Conservation (phyloP, 2,797 vertebrate genomes). For the Malacoctenus gilli region DNA sequence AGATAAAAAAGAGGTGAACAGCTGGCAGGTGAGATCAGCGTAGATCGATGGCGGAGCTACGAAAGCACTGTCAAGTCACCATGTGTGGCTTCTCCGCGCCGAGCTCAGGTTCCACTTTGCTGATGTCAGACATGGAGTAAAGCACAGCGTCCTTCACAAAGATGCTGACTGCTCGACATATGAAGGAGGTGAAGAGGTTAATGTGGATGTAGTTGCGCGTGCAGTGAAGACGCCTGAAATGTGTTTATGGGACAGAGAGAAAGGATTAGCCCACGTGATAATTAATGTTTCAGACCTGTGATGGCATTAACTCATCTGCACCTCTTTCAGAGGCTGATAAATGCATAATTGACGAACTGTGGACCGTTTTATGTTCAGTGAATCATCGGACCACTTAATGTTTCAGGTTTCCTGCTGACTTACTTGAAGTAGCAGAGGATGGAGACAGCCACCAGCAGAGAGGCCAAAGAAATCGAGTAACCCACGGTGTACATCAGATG, state of each 20-base stretch:
- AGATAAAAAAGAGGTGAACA: background rate
- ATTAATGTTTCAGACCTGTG: background rate
- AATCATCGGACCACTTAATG: background rate
- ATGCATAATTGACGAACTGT: background rate
- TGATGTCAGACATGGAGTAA: slow-evolving; percentile 73
- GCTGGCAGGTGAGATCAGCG: too few relatives aligned
- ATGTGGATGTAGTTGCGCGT: slow-evolving; percentile 93
- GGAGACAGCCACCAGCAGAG: slow-evolving; percentile 85
- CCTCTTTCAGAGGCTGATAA: background rate
- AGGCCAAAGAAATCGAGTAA: slow-evolving; percentile 89
- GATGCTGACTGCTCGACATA: slow-evolving; percentile 90
- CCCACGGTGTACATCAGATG: slow-evolving; percentile 91
- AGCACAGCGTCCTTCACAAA: slow-evolving; percentile 91
- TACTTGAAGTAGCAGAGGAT: slow-evolving; percentile 94
- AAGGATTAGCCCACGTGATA: background rate
- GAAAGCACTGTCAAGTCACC: too few relatives aligned
- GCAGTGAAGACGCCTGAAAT: slow-evolving; percentile 91
- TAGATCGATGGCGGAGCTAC: too few relatives aligned
- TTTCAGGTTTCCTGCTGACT: slow-evolving; percentile 46
- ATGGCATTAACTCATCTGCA: background rate
- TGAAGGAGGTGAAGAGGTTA: slow-evolving; percentile 92
- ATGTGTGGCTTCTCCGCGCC: slow-evolving; percentile 49
- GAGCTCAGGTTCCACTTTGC: slow-evolving; percentile 53
- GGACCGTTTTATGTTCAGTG: background rate
- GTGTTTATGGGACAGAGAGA: slow-evolving; percentile 4